Base-by-base conservation (phyloP, 2,113 vertebrate species). In the Alces alces region DNA sequence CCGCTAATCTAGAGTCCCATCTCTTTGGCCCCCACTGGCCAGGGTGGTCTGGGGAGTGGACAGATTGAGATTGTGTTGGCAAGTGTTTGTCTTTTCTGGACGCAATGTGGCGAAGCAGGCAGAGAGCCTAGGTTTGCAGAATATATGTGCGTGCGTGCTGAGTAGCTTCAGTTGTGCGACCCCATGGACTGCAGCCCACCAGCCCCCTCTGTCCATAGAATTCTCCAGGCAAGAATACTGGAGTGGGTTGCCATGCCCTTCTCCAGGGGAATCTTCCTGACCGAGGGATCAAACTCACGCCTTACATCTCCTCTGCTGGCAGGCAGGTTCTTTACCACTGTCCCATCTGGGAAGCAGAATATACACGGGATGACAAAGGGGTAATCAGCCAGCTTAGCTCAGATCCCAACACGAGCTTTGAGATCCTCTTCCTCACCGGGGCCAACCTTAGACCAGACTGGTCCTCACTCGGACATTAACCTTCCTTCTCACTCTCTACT, bases 371-470 rank as follows among this genome's bases (percentile, higher is more conserved):
- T 12, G 4, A 2, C 0, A 7, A 55, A 47, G n/a, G 66, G n/a
- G n/a, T 70, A 21, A 4, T 61, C 23, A 39, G 6, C 57, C 78
- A 6, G 45, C 78, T 33, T 5, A 19, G 12, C 47, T 50, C 10
- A 0, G 52, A 10, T 19, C 30, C 47, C 30, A 2, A 1, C 1
- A 1, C 0, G 2, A n/a, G 15, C 85, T 25, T 89, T 5, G n/a
- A 39, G 61, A 16, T 1, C 4, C 21, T 5, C 39, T 21, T 27
- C 39, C 43, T 64, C 30, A 11, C 47, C 3, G 1, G 25, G n/a
- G 54, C 36, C 23, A 47, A 5, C 12, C 30, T 4, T 16, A 36
- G 66, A 25, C 73, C 54, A 52, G 25, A 89, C 82, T 25, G 9
- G 27, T 17, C 43, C 39, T 57, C 1, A 9, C 30, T 64, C 43